Evolutionary conservation across 2,888 invertebrate species (phyloP), one percentile per base, ranked within the genome.

Genomic region (Tromatobia lineatoria): DNA sequence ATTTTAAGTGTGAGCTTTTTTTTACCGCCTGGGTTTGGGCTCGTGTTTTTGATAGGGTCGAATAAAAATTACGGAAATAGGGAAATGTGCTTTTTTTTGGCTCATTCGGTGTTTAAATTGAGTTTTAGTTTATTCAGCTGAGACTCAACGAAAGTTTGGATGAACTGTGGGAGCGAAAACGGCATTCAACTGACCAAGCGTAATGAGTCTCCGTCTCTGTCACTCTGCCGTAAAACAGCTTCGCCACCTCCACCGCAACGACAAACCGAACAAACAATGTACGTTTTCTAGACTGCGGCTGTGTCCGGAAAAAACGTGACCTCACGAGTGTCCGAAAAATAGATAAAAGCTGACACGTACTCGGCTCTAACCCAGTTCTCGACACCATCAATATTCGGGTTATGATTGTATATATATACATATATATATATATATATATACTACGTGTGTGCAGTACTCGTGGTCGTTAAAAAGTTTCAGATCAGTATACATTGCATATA

Each of bases 201-300:
- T 71, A 54, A 78, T 71, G 64, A 64, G 42, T 38, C 23, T 78
- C 18, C 38, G n/a, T 61, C 38, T n/a, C 50, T 47, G 42, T n/a
- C n/a, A 34, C 57, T 25, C 25, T 7, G 25, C 2, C 3, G 57
- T 25, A 25, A 57, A 54, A 54, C 23, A 7, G 10, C 57, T 61
- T 34, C 8, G 34, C 47, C 20, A n/a, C 52, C 18, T n/a, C 70
- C 13, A 61, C 23, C 70, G 38, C 64, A 71, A 25, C 57, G 11
- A 11, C 20, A 23, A 59, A 61, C 59, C 4, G 18, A 42, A 18
- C 15, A 34, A 20, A 10, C 6, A 59, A 23, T 59, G 42, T 23
- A n/a, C 8, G 42, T 25, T 57, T 57, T 57, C 13, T 25, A 57
- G 4, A 3, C 57, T 15, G 25, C 57, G 15, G 57, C 11, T 57